Evolutionary conservation across 2,888 invertebrate genomes (phyloP), one percentile per base, ranked within the genome.

Genomic region (Ochropleura plecta): DNA sequence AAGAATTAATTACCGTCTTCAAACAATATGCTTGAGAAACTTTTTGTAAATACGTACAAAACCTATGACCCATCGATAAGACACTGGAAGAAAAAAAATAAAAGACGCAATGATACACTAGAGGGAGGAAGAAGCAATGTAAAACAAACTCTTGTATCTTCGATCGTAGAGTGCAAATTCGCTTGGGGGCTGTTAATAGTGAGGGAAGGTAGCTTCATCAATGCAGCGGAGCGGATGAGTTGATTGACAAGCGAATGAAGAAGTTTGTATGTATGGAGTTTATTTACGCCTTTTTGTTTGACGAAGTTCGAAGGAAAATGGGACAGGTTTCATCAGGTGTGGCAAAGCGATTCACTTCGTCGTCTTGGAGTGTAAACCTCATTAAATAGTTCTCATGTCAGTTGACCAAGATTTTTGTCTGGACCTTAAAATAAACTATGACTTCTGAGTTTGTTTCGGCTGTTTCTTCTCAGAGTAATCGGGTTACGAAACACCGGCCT

Each of bases 181-280:
- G 76, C 76, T 75, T 81, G 81, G 67, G 71, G 59, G 46, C 48
- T 66, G 70, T 78, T 75, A 77, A 86, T 82, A 80, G 73, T 80
- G 82, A 70, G 30, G 40, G 60, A 76, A 76, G 77, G 70, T 62
- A 74, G 57, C 57, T 66, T 62, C 63, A 68, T 74, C 72, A 74
- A 49, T 66, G 85, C 79, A 79, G 72, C 73, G 76, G 67, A 79
- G 81, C 85, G 83, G 74, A 66, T 75, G 60, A 46, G 48, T 81
- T 83, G 87, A 85, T 79, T 78, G 87, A 83, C 87, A 69, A 49
- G 63, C 65, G 79, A 79, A 80, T 80, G 70, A 55, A 70, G 64
- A 75, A 77, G 65, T 82, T 75, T 67, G 57, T 30, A 66, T 70
- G 49, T 55, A 30, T 67, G 30, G 42, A 57, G 64, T 81, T 83